Evolutionary conservation across 23 tunicate genomes (phyloP).

Genomic region (Corella eumyota): DNA sequence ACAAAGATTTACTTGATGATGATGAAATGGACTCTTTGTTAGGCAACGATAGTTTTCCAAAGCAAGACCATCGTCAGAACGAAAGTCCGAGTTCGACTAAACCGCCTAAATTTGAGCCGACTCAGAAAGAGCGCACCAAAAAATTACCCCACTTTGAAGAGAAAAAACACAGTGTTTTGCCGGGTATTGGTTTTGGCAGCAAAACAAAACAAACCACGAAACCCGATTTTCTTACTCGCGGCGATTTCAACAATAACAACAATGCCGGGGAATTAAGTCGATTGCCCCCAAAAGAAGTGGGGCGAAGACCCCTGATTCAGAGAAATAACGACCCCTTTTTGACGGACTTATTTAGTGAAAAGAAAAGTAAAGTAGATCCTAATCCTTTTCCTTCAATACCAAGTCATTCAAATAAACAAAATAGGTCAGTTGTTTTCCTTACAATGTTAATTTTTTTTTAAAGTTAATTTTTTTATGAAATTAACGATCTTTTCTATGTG

Average conservation of each 20-base stretch:
- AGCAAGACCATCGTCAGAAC: background rate
- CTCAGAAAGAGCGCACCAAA: background rate
- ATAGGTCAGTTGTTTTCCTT: too few relatives aligned
- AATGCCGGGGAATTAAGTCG: slow-evolving; percentile 4
- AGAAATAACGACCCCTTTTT: slow-evolving; percentile 23
- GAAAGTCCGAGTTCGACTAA: background rate
- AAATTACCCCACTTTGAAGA: background rate
- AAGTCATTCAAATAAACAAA: too few relatives aligned
- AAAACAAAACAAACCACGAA: background rate
- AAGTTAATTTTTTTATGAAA: too few relatives aligned
- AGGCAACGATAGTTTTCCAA: slow-evolving; percentile 32
- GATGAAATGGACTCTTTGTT: slow-evolving; percentile 48
- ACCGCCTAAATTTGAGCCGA: background rate
- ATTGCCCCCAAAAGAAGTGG: slow-evolving; percentile 1
- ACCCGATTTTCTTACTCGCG: background rate
- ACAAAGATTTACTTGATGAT: slow-evolving; percentile 46
- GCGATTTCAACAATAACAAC: slow-evolving; percentile 22
- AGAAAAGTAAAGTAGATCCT: too few relatives aligned
- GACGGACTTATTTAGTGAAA: slow-evolving; percentile 24
- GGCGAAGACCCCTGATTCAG: slow-evolving; percentile 15
- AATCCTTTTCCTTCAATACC: too few relatives aligned
- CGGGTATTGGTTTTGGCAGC: background rate
- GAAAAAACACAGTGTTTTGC: background rate
- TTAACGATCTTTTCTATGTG: too few relatives aligned
- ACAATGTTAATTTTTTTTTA: too few relatives aligned